Percentiles rank a stretch among this genome's conserved stretches.
Evolutionary conservation across 2,797 vertebrate genomes (phyloP).

Genomic region (Channa striata): DNA sequence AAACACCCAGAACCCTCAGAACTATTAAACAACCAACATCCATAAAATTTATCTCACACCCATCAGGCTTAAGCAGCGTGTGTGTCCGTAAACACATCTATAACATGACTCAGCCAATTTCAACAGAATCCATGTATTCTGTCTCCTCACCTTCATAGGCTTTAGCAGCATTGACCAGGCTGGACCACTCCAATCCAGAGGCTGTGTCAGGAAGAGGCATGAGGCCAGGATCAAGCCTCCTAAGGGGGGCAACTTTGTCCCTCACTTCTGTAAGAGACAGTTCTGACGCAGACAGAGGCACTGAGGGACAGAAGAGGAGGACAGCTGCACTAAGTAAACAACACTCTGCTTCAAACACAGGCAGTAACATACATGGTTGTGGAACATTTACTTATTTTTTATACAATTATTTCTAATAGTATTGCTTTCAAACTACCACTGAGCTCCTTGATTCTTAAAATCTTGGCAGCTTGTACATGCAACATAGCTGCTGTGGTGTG

Average conservation of each 20-base stretch:
- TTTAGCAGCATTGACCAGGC: slow-evolving; percentile 92
- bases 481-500: not conserved
- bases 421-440: not conserved
- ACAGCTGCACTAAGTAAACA: slow-evolving; percentile 12
- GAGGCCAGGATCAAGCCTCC: slow-evolving; percentile 88
- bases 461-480: not conserved
- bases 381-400: not conserved
- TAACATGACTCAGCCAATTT: too few relatives aligned
- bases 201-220: slow-evolving; percentile 94
- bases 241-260: slow-evolving; percentile 86
- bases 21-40: not conserved
- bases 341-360: not conserved
- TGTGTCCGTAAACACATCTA: too few relatives aligned
- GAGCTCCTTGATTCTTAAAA: not conserved
- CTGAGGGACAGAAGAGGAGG: slow-evolving; percentile 67
- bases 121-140: too few relatives aligned
- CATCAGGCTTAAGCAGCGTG: too few relatives aligned
- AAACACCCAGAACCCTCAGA: not conserved
- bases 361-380: not conserved
- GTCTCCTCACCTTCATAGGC: slow-evolving; percentile 92
- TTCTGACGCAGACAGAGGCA: slow-evolving; percentile 89
- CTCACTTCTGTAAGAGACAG: slow-evolving; percentile 88
- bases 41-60: slow-evolving; percentile 1
- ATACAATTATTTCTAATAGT: not conserved
- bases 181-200: slow-evolving; percentile 92